Conservation (phyloP, 1,140 invertebrate species). For the Campoletis sonorensis region DNA sequence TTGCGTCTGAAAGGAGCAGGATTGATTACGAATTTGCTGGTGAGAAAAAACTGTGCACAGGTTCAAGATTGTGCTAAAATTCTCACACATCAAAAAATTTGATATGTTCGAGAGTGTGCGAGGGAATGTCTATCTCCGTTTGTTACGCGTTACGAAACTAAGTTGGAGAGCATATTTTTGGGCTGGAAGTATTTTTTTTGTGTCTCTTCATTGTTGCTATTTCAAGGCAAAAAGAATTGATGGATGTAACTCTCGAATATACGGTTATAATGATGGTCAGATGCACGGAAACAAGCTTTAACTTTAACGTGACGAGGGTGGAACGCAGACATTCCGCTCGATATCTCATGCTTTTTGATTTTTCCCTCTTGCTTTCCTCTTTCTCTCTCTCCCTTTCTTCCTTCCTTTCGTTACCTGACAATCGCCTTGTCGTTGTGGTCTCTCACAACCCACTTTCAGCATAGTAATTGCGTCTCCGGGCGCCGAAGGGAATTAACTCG, state of each 20-base stretch:
- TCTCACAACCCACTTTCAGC: background rate
- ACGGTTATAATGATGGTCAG: background rate
- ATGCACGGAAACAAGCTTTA: background rate
- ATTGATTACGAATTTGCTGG: too few relatives aligned
- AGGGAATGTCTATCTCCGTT: background rate
- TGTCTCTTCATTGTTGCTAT: background rate
- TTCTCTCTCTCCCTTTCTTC: background rate
- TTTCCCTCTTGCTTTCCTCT: background rate
- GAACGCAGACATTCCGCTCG: background rate
- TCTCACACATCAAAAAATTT: too few relatives aligned
- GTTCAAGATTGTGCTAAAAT: too few relatives aligned
- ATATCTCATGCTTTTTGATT: background rate
- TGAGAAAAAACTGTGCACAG: too few relatives aligned
- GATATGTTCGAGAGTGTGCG: too few relatives aligned
- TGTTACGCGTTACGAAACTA: background rate
- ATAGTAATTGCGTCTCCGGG: constrained; percentile 16
- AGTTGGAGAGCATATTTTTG: background rate
- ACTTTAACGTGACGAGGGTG: background rate
- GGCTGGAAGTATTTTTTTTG: background rate
- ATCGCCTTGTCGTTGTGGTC: background rate
- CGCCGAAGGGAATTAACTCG: constrained; percentile 9
- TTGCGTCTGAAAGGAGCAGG: too few relatives aligned
- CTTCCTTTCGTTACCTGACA: background rate
- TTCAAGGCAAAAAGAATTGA: background rate
- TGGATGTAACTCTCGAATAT: background rate